Conservation (phyloP, 2,888 invertebrate species). For the Tethea ocularis region DNA sequence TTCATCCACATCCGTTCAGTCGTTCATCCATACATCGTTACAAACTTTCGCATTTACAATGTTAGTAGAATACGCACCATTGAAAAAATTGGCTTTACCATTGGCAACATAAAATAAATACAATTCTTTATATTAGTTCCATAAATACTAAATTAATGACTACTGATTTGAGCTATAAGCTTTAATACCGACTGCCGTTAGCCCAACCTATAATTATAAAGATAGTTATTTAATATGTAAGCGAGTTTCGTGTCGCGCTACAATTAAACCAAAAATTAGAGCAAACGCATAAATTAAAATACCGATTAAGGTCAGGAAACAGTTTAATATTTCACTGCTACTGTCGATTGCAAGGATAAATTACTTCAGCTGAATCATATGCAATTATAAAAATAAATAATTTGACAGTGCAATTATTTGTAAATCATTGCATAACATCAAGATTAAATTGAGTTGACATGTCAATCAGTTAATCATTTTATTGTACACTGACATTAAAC, state of each 20-base stretch:
- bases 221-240: constrained; percentile 10
- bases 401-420: neutral
- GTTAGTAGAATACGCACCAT: no score
- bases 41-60: no score
- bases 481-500: no score
- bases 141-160: neutral
- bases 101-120: neutral
- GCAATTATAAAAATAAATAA: constrained; percentile 3
- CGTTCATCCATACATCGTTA: no score
- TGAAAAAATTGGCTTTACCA: no score
- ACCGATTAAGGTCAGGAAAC: constrained; percentile 42
- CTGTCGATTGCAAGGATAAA: constrained; percentile 42
- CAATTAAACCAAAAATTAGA: constrained; percentile 33
- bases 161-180: neutral
- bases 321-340: constrained; percentile 44
- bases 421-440: neutral
- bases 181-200: neutral
- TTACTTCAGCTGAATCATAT: constrained; percentile 10
- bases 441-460: no score
- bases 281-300: constrained; percentile 41
- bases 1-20: no score
- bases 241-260: constrained; percentile 15
- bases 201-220: constrained; percentile 3
- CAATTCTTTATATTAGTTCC: neutral
- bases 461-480: no score